Percentiles rank a stretch among this genome's conserved stretches.
Conservation (phyloP, 1,140 invertebrate genomes). For the Lasioglossum albipes region DNA sequence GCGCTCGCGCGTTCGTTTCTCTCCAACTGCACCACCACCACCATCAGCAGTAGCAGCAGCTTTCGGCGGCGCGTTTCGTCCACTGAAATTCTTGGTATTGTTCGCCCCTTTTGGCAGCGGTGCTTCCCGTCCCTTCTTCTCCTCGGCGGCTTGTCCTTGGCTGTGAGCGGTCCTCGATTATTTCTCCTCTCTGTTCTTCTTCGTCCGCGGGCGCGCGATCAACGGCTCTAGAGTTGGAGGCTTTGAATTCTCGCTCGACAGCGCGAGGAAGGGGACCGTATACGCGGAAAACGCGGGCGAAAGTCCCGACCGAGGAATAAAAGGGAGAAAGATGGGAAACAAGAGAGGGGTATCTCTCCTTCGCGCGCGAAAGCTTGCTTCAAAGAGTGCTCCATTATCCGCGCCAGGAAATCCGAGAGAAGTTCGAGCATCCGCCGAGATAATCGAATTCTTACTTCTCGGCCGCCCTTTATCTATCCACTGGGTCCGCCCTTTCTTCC, state of each 20-base stretch:
- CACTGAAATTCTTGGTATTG: conserved; percentile 59
- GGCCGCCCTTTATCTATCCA: conserved; percentile 60
- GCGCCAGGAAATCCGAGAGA: conserved; percentile 67
- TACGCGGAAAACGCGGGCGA: conserved; percentile 22
- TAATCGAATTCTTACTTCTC: conserved; percentile 69
- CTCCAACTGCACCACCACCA: neutral
- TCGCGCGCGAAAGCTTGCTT: conserved; percentile 64
- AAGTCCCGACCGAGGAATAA: conserved; percentile 13
- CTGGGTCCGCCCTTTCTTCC: conserved; percentile 2
- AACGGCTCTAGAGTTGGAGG: neutral
- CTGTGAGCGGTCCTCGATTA: conserved; percentile 16
- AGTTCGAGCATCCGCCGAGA: conserved; percentile 65
- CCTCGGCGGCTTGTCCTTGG: conserved; percentile 7
- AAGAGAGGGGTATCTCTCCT: conserved; percentile 44
- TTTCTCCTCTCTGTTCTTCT: conserved; percentile 15
- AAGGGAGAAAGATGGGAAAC: conserved; percentile 33
- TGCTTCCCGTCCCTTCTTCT: neutral
- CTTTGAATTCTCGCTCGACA: conserved; percentile 58
- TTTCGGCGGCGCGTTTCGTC: neutral
- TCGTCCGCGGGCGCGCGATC: conserved; percentile 1
- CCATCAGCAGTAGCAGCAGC: too few relatives aligned
- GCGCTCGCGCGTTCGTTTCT: neutral
- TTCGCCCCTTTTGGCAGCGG: conserved; percentile 47
- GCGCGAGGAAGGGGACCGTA: conserved; percentile 12
- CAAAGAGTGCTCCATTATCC: conserved; percentile 67